Evolutionary conservation across 2,113 vertebrate genomes (phyloP).

Genomic region (Platichthys stellatus): DNA sequence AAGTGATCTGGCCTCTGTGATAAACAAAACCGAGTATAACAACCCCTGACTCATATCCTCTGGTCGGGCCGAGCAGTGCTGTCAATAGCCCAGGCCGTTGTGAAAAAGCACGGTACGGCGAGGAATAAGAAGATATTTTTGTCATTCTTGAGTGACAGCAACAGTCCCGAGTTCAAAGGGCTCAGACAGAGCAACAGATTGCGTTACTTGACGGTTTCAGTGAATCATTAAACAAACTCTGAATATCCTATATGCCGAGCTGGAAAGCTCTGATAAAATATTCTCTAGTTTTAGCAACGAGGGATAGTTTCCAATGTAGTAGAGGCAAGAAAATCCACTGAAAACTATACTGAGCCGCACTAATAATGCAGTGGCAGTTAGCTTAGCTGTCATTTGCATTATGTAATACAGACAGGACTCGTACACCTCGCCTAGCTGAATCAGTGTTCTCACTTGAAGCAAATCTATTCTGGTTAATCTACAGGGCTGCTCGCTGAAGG

Average conservation of each 20-base stretch:
- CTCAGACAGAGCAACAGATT: constrained; percentile 70
- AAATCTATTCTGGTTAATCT: not conserved
- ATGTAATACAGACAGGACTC: constrained; percentile 18
- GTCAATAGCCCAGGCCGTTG: constrained; percentile 14
- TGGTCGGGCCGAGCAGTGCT: not conserved
- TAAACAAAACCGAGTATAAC: constrained; percentile 13
- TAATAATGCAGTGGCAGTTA: not conserved
- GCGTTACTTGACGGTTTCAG: constrained; percentile 65
- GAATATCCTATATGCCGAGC: constrained; percentile 45
- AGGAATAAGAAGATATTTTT: constrained; percentile 64
- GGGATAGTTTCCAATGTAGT: not conserved
- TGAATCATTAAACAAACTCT: constrained; percentile 75
- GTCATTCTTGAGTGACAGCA: constrained; percentile 72
- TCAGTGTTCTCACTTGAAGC: not conserved
- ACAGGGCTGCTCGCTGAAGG: not conserved
- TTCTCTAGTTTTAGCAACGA: no score
- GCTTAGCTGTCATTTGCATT: constrained; percentile 30
- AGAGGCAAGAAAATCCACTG: not conserved
- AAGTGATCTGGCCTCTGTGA: constrained; percentile 20
- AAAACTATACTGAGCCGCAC: not conserved
- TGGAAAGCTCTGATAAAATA: constrained; percentile 14
- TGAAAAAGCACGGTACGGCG: constrained; percentile 19
- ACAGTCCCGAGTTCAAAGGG: constrained; percentile 79
- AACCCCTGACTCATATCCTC: constrained; percentile 18
- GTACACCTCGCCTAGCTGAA: constrained; percentile 10